Evolutionary conservation across 2,888 invertebrate species (phyloP), one percentile per base, ranked within the genome.

Genomic region (Priocnemis perturbator): DNA sequence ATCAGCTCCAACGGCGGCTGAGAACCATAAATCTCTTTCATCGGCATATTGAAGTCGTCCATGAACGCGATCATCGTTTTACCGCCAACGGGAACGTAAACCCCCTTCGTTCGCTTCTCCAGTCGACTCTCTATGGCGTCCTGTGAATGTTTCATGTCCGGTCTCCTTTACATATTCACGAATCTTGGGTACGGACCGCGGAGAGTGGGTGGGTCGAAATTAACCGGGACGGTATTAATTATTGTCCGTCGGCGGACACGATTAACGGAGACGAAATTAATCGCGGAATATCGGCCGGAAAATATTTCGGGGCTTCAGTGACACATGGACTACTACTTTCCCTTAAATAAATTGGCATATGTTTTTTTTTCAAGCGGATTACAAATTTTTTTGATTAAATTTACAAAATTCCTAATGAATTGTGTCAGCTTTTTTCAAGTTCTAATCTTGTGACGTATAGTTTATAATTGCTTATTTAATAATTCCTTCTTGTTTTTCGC

Each of bases 21-120:
- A 0, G 97, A 96, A 0, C 97, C 97, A 85, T 96, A 97, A 15
- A 92, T 92, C 84, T 97, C 97, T 77, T 95, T 95, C 7, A 95
- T 95, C 0, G 97, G 97, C 96, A 97, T 97, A 90, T 97, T 97
- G 82, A 97, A 94, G 87, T 97, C 97, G 87, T 97, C 97, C 93
- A 97, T 93, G 87, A 96, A 97, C 9, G 95, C 93, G 67, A 97
- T 92, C 93, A 97, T 93, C 76, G 91, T 94, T 90, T 96, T 97
- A 85, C 95, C 94, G 76, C 94, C 95, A 23, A 93, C 90, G 0
- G 97, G 97, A 1, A 94, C 93, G 85, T 93, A 97, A 69, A 94
- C 93, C 0, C 94, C 95, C 88, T 97, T 97, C 0, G 96, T 96
- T 60, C 96, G 91, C 90, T 97, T 97, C 89, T 97, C 97, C 0